These are phyloP conservation scores for Rotaria sp. DNA, from an alignment of 2,888 invertebrate genomes.

Conservation along the genomic window DNA sequence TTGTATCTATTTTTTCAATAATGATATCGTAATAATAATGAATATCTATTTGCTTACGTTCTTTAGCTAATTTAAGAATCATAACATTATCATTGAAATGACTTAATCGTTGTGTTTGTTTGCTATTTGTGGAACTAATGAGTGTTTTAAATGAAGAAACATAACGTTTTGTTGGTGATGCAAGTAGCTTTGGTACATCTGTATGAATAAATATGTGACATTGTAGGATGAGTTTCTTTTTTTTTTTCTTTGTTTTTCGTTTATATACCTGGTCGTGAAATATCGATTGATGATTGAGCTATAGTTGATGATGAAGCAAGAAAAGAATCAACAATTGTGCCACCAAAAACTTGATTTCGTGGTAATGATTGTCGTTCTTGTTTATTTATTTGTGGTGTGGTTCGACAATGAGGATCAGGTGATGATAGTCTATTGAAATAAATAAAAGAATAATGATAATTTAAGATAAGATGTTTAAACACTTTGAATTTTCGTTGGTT, in stretches of 20 bases:
- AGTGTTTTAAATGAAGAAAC: slow-evolving; percentile 22
- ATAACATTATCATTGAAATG: not conserved
- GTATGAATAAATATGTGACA: not conserved
- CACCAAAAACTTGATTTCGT: not conserved
- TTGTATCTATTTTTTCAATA: not conserved
- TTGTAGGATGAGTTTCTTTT: not conserved
- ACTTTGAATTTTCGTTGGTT: not conserved
- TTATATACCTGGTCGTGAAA: not conserved
- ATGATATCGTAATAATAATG: no score
- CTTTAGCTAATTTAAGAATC: slow-evolving; percentile 15
- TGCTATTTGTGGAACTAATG: not conserved
- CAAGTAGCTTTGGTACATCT: not conserved
- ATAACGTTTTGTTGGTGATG: slow-evolving; percentile 18
- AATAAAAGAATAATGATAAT: not conserved
- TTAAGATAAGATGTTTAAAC: not conserved
- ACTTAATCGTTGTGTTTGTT: not conserved
- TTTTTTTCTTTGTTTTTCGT: not conserved
- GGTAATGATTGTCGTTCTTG: not conserved
- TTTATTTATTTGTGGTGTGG: not conserved
- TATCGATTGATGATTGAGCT: not conserved
- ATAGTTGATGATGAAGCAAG: not conserved
- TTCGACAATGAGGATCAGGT: not conserved
- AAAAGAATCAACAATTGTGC: not conserved
- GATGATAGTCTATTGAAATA: not conserved
- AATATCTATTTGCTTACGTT: not conserved